phyloP scores from a whole-genome alignment of 2,888 invertebrate species.

The Yponomeuta malinellus region DNA sequence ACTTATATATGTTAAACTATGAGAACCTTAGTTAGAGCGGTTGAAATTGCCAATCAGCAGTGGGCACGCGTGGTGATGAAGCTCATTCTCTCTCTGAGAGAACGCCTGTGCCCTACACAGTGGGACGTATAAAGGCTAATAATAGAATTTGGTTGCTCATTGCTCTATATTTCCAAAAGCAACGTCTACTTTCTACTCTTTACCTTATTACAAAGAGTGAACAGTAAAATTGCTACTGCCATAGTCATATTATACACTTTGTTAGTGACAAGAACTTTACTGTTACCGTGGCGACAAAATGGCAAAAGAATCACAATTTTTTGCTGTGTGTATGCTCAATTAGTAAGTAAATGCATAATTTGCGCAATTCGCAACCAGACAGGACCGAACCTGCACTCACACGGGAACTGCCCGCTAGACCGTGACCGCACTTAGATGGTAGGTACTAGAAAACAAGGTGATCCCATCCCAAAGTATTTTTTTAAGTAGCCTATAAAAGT shows the following conservation, averaged over 20 bases:
- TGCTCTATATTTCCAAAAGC: not conserved
- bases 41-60: no score
- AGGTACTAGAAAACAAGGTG: no score
- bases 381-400: conserved; percentile 10
- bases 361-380: not conserved
- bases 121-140: no score
- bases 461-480: no score
- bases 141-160: no score
- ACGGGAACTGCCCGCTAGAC: conserved; percentile 12
- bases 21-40: no score
- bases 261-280: not conserved
- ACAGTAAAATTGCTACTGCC: not conserved
- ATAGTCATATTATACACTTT: not conserved
- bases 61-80: no score
- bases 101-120: no score
- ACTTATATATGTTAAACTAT: no score
- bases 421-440: conserved; percentile 7
- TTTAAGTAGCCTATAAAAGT: no score
- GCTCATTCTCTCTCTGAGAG: not conserved
- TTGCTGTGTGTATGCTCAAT: not conserved
- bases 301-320: not conserved
- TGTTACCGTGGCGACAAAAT: not conserved
- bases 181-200: not conserved
- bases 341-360: conserved; percentile 2
- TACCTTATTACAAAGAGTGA: not conserved